Percentiles rank a stretch among this genome's conserved stretches.
These are phyloP conservation scores for Heliconius hewitsoni DNA, from an alignment of 1,140 invertebrate genomes.

Conservation along the genomic window DNA sequence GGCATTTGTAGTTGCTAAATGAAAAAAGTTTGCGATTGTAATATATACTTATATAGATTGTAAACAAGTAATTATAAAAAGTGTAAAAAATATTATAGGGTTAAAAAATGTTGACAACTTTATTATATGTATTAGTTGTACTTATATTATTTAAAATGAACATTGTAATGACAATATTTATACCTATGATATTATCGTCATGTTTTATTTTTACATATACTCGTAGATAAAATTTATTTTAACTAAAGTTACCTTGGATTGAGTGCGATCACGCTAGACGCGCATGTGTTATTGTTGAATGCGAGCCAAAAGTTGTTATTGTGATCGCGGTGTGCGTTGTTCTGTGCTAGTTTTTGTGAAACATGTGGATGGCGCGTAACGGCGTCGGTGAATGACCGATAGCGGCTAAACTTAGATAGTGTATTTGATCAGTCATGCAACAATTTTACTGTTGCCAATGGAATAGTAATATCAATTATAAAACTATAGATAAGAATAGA, in stretches of 20 bases:
- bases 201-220: background rate
- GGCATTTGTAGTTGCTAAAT: no score
- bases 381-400: conserved; percentile 62
- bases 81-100: no score
- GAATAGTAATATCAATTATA: background rate
- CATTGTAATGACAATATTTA: background rate
- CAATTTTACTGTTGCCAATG: conserved; percentile 3
- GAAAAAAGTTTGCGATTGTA: no score
- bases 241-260: conserved; percentile 5
- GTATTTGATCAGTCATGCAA: conserved; percentile 17
- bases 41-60: no score
- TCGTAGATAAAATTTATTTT: background rate
- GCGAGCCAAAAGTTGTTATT: conserved; percentile 57
- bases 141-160: background rate
- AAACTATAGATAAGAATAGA: background rate
- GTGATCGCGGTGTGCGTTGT: conserved; percentile 25
- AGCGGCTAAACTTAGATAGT: conserved; percentile 43
- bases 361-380: conserved; percentile 33
- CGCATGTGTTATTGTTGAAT: conserved; percentile 42
- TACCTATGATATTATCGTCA: background rate
- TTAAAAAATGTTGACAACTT: no score
- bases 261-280: conserved; percentile 3
- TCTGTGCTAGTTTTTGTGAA: conserved; percentile 39
- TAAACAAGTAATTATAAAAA: no score
- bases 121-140: background rate